Percentiles rank a stretch among this genome's conserved stretches.
Conservation (phyloP, 1,140 invertebrate genomes). For the Propsilocerus akamusi region DNA sequence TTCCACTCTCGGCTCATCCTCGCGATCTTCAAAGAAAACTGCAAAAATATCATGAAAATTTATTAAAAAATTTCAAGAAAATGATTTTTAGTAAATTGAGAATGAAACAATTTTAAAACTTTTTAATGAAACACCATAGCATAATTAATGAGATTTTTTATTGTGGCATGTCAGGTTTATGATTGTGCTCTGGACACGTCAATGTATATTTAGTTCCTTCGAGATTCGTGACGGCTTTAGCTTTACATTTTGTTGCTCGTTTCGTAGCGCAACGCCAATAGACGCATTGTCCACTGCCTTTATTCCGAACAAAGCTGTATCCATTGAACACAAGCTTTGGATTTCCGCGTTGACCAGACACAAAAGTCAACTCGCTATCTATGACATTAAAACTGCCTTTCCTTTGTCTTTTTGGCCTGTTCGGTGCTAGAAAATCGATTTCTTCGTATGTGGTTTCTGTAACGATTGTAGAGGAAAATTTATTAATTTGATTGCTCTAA, state of each 20-base stretch:
- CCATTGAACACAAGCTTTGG: conserved; percentile 10
- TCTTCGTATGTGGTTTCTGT: too few species aligned
- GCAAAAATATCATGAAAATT: conserved; percentile 4
- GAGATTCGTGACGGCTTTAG: conserved; percentile 7
- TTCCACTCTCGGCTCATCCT: background rate
- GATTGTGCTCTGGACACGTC: conserved; percentile 7
- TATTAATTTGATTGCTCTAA: too few species aligned
- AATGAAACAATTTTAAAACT: background rate
- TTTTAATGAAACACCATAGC: background rate
- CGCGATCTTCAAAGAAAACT: background rate
- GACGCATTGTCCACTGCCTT: conserved; percentile 3
- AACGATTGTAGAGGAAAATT: too few species aligned
- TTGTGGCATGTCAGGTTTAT: conserved; percentile 6
- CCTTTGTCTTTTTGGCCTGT: too few species aligned
- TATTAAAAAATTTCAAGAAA: background rate
- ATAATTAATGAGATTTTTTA: background rate
- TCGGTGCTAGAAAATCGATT: too few species aligned
- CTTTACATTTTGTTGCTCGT: conserved; percentile 7
- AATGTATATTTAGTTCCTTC: conserved; percentile 3
- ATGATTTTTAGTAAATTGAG: background rate
- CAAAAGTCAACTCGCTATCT: background rate
- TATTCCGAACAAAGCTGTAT: conserved; percentile 8
- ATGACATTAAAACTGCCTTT: too few species aligned
- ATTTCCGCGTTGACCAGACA: conserved; percentile 10
- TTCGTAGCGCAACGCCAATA: conserved; percentile 10